phyloP scores from a whole-genome alignment of 2,888 invertebrate species.

The Dolichopus griseipennis region DNA sequence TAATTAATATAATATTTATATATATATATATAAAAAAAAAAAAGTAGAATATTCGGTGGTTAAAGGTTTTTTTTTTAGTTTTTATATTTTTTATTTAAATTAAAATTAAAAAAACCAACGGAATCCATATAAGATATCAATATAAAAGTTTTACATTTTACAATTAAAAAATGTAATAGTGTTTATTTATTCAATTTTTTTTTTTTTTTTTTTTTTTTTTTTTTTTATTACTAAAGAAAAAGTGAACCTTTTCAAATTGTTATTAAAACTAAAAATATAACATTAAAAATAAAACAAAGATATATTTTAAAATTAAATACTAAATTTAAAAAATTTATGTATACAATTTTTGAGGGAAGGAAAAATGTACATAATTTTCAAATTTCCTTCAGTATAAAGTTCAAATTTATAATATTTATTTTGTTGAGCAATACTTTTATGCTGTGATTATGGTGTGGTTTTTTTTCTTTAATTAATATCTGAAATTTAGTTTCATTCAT shows the following conservation, averaged over 20 bases:
- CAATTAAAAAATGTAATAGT: constrained; percentile 6
- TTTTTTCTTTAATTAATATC: too few species aligned
- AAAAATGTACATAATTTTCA: too few species aligned
- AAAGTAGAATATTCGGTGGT: not conserved
- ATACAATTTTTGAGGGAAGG: too few species aligned
- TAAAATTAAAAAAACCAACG: not conserved
- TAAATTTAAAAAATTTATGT: too few species aligned
- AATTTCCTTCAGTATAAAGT: not conserved
- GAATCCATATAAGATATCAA: not conserved
- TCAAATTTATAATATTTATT: not conserved
- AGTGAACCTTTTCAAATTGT: constrained; percentile 1
- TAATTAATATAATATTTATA: not conserved
- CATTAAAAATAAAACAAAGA: too few species aligned
- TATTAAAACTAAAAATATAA: not conserved
- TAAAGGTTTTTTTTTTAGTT: not conserved
- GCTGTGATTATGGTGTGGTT: not conserved
- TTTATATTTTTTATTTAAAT: too few species aligned
- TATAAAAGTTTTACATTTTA: not conserved
- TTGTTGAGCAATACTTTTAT: not conserved
- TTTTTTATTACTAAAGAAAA: not conserved
- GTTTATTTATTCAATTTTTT: not conserved
- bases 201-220: too few species aligned
- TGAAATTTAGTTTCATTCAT: too few species aligned
- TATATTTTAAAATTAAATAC: too few species aligned
- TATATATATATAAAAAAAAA: not conserved